Base-by-base conservation (phyloP, 2,888 invertebrate genomes). In the Nomada ruficornis region DNA sequence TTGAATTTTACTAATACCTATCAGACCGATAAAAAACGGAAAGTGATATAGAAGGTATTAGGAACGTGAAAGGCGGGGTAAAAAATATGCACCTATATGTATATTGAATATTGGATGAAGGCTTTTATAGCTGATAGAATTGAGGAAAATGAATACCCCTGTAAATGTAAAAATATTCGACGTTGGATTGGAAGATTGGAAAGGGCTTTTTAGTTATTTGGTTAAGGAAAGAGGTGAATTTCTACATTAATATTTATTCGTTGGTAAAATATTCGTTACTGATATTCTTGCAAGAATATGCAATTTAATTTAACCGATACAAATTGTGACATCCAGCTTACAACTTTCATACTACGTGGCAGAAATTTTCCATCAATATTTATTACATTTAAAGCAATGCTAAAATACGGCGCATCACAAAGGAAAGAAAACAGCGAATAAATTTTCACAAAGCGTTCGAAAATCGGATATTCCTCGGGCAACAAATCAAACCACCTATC, bases 71-170 rank as follows among this genome's bases (percentile, higher is more conserved):
- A 63, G 52, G 26, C n/a, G 57, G 50, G 18, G 26, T 57, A 20
- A 47, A 50, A 47, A 44, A 55, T 55, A 52, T 23, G 52, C 60
- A 57, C 20, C 9, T 57, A 57, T 11, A 20, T 23, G 23, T 54
- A 75, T 67, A 70, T 79, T 64, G 77, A 59, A 79, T 79, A 79
- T 79, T 77, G 77, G 64, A 77, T 60, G 69, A 59, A 69, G 44
- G 77, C 57, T 77, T 44, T 64, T 69, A 69, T 69, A 44, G 77
- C 29, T 64, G 29, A 77, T 18, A 52, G 79, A 75, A 67, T 42
- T 44, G 55, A 76, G 68, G 47, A 64, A 29, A 50, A 79, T 59
- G 52, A 69, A 70, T 77, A 64, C 69, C 15, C 57, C 60, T 20
- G 29, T 9, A 18, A 29, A 73, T 62, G 55, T 68, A 64, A 50